These are phyloP conservation scores for Todiramphus chloris DNA, from an alignment of 2,113 vertebrate species.

Conservation along the genomic window DNA sequence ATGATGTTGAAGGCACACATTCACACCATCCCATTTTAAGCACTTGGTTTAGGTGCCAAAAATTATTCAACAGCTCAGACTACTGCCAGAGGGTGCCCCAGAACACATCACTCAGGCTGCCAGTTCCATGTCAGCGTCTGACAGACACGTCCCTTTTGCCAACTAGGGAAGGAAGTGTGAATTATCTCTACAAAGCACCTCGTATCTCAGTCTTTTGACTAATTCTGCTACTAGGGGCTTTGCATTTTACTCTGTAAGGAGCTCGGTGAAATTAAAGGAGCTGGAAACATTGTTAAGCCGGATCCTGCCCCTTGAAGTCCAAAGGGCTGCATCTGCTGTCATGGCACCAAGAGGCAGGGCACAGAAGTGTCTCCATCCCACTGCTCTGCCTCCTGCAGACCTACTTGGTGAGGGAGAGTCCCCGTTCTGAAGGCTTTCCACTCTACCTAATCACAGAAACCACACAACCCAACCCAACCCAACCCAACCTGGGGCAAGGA, in stretches of 20 bases:
- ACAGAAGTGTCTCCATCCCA: not conserved
- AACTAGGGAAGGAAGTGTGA: not conserved
- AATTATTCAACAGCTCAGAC: not conserved
- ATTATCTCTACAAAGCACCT: not conserved
- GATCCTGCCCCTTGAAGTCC: not conserved
- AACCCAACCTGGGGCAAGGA: not conserved
- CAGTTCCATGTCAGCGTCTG: not conserved
- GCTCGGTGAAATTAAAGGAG: not conserved
- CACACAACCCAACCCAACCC: not conserved
- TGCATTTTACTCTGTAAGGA: not conserved
- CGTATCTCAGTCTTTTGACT: not conserved
- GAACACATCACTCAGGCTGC: not conserved
- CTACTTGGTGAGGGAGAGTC: not conserved
- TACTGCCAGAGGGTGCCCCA: not conserved
- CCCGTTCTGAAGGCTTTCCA: not conserved
- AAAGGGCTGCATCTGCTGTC: not conserved
- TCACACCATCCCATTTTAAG: not conserved
- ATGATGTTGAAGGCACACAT: not conserved
- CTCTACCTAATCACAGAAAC: not conserved
- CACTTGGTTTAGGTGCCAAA: not conserved
- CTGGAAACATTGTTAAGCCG: not conserved
- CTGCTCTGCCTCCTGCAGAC: not conserved
- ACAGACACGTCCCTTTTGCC: not conserved
- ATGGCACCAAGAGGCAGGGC: not conserved
- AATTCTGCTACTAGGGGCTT: not conserved